Percentiles rank a stretch among this genome's conserved stretches.
Evolutionary conservation across 2,888 invertebrate genomes (phyloP).

Genomic region (Ectemnius lituratus): DNA sequence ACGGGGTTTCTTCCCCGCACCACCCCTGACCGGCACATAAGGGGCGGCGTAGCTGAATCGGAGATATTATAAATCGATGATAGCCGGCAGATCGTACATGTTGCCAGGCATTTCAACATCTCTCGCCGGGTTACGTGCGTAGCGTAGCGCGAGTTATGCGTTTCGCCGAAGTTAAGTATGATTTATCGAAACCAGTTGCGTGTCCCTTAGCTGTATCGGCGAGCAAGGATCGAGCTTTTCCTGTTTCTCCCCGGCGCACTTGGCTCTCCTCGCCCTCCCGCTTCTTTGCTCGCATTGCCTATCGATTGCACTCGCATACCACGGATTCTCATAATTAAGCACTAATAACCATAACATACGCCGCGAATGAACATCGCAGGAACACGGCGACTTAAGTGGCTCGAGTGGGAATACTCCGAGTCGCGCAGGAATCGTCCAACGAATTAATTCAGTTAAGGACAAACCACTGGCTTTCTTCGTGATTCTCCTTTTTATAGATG

Average conservation of each 20-base stretch:
- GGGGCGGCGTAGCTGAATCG: conserved; percentile 45
- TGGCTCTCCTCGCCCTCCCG: neutral
- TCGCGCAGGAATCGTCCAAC: too few species aligned
- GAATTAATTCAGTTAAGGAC: too few species aligned
- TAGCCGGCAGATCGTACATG: conserved; percentile 37
- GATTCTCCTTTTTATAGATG: too few species aligned
- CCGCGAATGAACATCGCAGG: too few species aligned
- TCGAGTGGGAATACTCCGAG: too few species aligned
- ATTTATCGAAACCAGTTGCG: conserved; percentile 59
- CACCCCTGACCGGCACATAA: too few species aligned
- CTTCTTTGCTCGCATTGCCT: neutral
- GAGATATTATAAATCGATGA: conserved; percentile 60
- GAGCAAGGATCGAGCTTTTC: conserved; percentile 12
- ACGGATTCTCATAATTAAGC: conserved; percentile 6
- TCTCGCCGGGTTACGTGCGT: conserved; percentile 61
- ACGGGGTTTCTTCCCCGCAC: too few species aligned
- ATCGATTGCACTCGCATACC: neutral
- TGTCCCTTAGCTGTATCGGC: conserved; percentile 21
- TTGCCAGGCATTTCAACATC: conserved; percentile 57
- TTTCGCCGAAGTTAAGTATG: conserved; percentile 58
- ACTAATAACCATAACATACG: neutral
- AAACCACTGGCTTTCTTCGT: too few species aligned
- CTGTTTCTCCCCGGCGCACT: neutral
- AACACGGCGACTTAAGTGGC: too few species aligned
- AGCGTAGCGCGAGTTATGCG: conserved; percentile 47